A percentile compares a stretch with the other conserved stretches of the same genome.
Conservation (phyloP, 2,113 vertebrate species). For the pig (Sus scrofa) region DNA sequence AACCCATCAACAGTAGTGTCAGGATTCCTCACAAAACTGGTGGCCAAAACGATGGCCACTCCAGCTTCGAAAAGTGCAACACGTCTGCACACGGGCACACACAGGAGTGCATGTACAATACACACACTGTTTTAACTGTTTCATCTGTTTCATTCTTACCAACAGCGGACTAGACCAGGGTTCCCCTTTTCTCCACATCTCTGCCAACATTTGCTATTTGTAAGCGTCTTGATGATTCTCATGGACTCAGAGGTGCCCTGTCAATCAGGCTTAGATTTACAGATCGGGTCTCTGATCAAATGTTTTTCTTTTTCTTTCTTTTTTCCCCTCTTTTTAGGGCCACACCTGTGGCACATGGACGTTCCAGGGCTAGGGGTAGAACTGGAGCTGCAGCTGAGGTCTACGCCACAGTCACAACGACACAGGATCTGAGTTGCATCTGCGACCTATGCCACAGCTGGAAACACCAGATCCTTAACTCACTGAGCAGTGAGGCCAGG, state of each 20-base stretch:
- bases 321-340: no score
- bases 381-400: no score
- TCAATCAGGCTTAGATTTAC: background rate
- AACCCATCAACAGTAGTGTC: background rate
- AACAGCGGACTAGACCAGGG: background rate
- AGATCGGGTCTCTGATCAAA: background rate
- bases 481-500: no score
- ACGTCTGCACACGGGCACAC: fast-evolving
- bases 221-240: background rate
- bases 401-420: no score
- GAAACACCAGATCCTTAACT: no score
- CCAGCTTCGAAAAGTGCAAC: background rate
- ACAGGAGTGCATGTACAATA: fast-evolving
- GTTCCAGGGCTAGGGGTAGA: no score
- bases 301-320: background rate
- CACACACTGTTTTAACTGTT: background rate
- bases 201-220: background rate
- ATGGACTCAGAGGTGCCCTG: background rate
- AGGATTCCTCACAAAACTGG: background rate
- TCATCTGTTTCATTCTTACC: background rate
- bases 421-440: no score
- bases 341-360: no score
- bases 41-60: background rate
- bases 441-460: no score
- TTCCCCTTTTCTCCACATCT: background rate